phyloP scores from a whole-genome alignment of 2,113 vertebrate species.

The Catharus bicknelli region DNA sequence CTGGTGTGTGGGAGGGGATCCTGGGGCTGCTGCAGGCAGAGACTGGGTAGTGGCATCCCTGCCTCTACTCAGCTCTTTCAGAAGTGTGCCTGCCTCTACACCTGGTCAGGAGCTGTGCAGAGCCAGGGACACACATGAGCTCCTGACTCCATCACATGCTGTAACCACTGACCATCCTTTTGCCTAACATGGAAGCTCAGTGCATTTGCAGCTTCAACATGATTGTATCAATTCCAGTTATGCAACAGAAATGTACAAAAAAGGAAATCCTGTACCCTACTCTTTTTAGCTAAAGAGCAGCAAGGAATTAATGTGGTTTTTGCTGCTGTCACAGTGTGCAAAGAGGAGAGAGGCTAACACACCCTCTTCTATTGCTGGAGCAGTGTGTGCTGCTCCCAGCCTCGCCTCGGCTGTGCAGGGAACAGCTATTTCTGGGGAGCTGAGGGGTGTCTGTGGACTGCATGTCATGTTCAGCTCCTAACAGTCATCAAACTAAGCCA shows the following conservation, averaged over 20 bases:
- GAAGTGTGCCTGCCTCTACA: not conserved
- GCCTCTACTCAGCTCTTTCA: fast-evolving
- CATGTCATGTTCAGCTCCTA: not conserved
- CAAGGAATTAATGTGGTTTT: not conserved
- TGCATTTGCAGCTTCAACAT: not conserved
- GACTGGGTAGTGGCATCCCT: not conserved
- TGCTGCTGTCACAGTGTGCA: not conserved
- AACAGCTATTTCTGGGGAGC: not conserved
- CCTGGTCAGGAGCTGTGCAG: not conserved
- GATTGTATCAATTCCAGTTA: not conserved
- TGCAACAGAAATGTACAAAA: not conserved
- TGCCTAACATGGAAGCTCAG: not conserved
- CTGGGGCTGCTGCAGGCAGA: not conserved
- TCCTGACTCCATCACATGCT: not conserved
- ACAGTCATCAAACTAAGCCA: fast-evolving
- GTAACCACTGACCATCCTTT: not conserved
- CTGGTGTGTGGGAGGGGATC: not conserved
- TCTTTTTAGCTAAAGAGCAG: not conserved
- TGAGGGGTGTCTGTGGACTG: not conserved
- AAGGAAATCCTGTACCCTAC: not conserved
- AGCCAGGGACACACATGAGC: not conserved
- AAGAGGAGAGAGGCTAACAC: not conserved
- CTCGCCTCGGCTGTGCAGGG: not conserved
- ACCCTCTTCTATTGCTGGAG: not conserved
- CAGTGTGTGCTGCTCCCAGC: not conserved